Percentiles rank a stretch among this genome's conserved stretches.
Evolutionary conservation across 2,113 vertebrate genomes (phyloP).

Genomic region (Pungitius pungitius): DNA sequence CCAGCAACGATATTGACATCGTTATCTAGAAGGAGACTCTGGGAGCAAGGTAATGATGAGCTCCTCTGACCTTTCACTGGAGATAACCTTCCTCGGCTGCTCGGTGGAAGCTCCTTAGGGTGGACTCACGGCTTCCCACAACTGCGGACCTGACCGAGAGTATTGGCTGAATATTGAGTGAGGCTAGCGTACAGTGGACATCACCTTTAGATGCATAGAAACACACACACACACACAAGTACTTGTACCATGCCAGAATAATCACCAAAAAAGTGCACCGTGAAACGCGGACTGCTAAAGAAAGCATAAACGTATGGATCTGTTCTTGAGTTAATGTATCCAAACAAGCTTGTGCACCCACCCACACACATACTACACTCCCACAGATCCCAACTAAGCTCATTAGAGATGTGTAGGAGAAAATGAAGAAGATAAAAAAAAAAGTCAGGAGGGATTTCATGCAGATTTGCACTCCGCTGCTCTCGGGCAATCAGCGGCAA

Average conservation of each 20-base stretch:
- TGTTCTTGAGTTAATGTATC: constrained; percentile 8
- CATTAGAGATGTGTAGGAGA: constrained; percentile 68
- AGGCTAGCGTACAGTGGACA: background rate
- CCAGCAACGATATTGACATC: constrained; percentile 45
- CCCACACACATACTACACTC: constrained; percentile 13
- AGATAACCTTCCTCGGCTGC: constrained; percentile 52
- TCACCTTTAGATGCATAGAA: constrained; percentile 19
- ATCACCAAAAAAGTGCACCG: background rate
- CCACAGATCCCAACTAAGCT: constrained; percentile 50
- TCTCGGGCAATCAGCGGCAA: constrained; percentile 72
- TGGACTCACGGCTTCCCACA: constrained; percentile 36
- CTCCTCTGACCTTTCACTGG: constrained; percentile 58
- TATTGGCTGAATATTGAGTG: constrained; percentile 49
- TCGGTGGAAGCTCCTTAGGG: constrained; percentile 37
- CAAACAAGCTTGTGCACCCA: constrained; percentile 5
- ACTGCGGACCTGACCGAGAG: constrained; percentile 28
- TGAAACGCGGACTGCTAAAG: background rate
- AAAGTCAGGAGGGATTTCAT: constrained; percentile 66
- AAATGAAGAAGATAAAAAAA: constrained; percentile 65
- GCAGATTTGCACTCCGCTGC: constrained; percentile 68
- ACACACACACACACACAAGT: background rate
- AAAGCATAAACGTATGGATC: background rate
- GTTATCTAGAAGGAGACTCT: constrained; percentile 48
- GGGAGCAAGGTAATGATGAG: constrained; percentile 54
- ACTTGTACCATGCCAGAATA: background rate